A percentile compares a stretch with the other conserved stretches of the same genome.
These are phyloP conservation scores for Chrysochloris asiatica DNA, from an alignment of 2,113 vertebrate genomes.

Conservation along the genomic window DNA sequence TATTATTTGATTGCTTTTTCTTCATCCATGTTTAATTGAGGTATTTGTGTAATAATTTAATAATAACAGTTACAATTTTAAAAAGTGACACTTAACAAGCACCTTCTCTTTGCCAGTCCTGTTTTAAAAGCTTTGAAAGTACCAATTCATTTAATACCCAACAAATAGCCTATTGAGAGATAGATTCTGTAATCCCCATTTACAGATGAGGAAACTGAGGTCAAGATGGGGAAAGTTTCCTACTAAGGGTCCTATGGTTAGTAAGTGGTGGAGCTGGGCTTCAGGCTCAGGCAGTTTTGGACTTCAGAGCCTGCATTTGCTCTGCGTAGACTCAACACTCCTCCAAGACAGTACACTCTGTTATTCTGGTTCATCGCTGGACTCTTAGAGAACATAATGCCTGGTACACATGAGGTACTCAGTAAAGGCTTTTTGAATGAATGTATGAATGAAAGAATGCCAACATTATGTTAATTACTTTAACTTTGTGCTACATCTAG, in stretches of 20 bases:
- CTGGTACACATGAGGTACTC: too few species aligned
- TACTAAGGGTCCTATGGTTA: neutral
- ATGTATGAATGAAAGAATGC: too few species aligned
- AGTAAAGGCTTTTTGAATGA: neutral
- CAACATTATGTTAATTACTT: neutral
- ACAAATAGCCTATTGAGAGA: too few species aligned
- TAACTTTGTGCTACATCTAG: neutral
- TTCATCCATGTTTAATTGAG: too few species aligned
- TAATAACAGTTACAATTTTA: too few species aligned
- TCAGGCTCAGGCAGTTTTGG: neutral
- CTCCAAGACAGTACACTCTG: neutral
- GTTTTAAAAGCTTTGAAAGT: too few species aligned
- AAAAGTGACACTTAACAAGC: too few species aligned
- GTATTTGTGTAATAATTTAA: too few species aligned
- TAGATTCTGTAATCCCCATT: neutral
- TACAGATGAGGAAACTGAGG: constrained; percentile 28
- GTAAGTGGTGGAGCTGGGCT: neutral
- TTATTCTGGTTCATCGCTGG: neutral
- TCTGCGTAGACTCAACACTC: neutral
- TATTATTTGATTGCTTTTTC: too few species aligned
- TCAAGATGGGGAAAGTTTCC: neutral
- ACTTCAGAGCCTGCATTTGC: neutral
- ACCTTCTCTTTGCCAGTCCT: too few species aligned
- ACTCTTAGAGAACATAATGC: neutral
- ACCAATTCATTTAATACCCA: too few species aligned